Percentiles rank a stretch among this genome's conserved stretches.
Evolutionary conservation across 2,888 invertebrate genomes (phyloP).

Genomic region (Zygaena filipendulae): DNA sequence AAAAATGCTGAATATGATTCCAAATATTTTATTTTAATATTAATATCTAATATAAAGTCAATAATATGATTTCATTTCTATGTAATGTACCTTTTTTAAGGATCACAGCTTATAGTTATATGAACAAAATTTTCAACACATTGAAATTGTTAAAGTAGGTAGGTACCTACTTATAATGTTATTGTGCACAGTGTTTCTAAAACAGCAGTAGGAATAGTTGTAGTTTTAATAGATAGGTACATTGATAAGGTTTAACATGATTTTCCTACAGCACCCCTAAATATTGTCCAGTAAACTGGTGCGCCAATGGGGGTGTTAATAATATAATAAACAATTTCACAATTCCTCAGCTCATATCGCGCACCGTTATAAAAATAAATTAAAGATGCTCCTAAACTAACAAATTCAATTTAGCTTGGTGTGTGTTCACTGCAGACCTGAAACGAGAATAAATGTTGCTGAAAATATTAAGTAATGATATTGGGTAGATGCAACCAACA

Average conservation of each 20-base stretch:
- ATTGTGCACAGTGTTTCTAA: conserved; percentile 44
- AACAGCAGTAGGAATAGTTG: conserved; percentile 47
- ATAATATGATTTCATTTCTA: too few relatives aligned
- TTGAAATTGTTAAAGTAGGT: background rate
- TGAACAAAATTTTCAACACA: background rate
- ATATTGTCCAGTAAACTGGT: conserved; percentile 48
- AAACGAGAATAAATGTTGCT: conserved; percentile 22
- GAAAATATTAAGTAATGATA: too few relatives aligned
- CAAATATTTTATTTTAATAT: too few relatives aligned
- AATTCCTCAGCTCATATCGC: conserved; percentile 65
- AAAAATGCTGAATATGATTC: too few relatives aligned
- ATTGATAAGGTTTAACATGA: conserved; percentile 48
- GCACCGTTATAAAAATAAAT: conserved; percentile 69
- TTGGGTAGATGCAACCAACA: too few relatives aligned
- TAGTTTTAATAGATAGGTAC: conserved; percentile 29
- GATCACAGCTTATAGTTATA: too few relatives aligned
- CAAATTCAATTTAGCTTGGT: conserved; percentile 59
- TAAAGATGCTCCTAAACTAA: conserved; percentile 62
- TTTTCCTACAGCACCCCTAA: conserved; percentile 58
- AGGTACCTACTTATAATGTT: conserved; percentile 18
- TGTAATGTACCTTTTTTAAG: too few relatives aligned
- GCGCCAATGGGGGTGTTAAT: conserved; percentile 42
- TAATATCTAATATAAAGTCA: too few relatives aligned
- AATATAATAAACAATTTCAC: conserved; percentile 52
- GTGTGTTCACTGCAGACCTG: conserved; percentile 66